Evolutionary conservation across 2,113 vertebrate genomes (phyloP), one percentile per base, ranked within the genome.

Genomic region (Cavia aperea): DNA sequence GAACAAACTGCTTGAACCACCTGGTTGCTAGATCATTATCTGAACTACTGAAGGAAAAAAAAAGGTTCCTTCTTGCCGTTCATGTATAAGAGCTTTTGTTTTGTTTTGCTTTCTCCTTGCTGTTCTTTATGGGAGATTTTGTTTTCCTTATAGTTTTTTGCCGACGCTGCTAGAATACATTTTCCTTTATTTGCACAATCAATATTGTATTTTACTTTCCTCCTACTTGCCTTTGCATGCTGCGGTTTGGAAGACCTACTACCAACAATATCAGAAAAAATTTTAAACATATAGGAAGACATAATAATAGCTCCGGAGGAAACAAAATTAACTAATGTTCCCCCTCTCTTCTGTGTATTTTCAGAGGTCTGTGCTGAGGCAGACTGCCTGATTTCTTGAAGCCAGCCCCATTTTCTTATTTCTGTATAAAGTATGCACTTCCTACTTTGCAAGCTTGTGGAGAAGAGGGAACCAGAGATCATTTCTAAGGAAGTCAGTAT

Each of bases 391-490:
- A 15, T 16, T 6, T 49, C 58, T 46, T 49, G 13, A 51, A 51
- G 49, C 33, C 12, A 43, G 39, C 73, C 73, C 56, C 13, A 7
- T 23, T 11, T 54, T 26, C 72, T n/a, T 19, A 2, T 58, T 73
- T 31, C 29, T 33, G 0, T 4, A 1, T 31, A 4, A 62, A 66
- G 3, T 13, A 75, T 9, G 21, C 72, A 31, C 1, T 0, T 10
- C 8, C 23, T 29, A 10, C 56, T 26, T 7, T 12, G 9, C 7
- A 5, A 29, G 29, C 4, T 14, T 43, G 23, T 6, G 1, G 26
- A 43, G 8, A 12, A 8, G 13, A 54, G 2, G 29, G 73, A 13
- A 2, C 1, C 10, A 24, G 46, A 65, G 33, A 14, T 19, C 2
- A 24, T 49, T 66, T 11, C 49, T 4, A 16, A 62, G 29, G n/a